Conservation (phyloP, 2,797 vertebrate species). For the Argyrosomus regius region DNA sequence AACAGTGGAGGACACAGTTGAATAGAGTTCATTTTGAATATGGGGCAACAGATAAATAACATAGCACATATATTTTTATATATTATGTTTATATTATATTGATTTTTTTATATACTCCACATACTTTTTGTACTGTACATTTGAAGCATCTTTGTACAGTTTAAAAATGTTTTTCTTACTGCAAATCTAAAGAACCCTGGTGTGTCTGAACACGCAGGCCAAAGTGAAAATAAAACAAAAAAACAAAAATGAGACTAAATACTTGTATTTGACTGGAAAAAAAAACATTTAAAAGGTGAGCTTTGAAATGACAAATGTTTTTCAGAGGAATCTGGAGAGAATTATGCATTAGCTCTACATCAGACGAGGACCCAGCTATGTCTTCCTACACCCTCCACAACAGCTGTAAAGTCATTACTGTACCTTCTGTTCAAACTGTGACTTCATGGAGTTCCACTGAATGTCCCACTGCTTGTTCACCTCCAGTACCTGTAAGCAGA, state of each 20-base stretch:
- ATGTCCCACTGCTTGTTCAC: conserved; percentile 99
- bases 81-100: neutral
- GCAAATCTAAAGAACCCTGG: neutral
- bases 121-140: neutral
- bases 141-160: neutral
- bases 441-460: conserved; percentile 98
- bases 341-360: conserved; percentile 9
- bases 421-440: conserved; percentile 99
- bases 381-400: conserved; percentile 64
- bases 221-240: neutral
- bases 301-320: neutral
- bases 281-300: neutral
- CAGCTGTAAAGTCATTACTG: conserved; percentile 69
- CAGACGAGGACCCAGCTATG: conserved; percentile 6
- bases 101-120: neutral
- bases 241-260: neutral
- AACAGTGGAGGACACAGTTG: neutral
- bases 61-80: neutral
- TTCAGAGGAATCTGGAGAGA: conserved; percentile 13
- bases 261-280: neutral
- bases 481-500: conserved; percentile 91
- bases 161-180: neutral
- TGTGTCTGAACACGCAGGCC: neutral
- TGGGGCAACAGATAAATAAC: neutral
- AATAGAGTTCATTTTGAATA: neutral